Percentiles rank a stretch among this genome's conserved stretches.
Conservation (phyloP, 2,888 invertebrate genomes). For the Nephrotoma guestfalica region DNA sequence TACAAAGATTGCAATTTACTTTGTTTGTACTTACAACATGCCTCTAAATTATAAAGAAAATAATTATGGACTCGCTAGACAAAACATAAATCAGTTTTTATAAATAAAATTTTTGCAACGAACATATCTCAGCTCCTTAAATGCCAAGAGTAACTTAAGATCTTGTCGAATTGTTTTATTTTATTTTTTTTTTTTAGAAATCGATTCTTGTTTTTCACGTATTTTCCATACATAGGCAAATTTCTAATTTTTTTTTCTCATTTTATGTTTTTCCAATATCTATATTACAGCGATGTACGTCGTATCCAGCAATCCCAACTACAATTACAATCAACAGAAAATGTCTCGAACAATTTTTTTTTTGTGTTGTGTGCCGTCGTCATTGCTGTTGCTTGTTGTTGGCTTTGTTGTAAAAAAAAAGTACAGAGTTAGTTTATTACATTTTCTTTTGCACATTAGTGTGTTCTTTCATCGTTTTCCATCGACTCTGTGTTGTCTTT, state of each 20-base stretch:
- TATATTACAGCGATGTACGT: neutral
- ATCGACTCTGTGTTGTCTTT: neutral
- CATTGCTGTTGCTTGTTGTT: neutral
- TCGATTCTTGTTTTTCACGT: neutral
- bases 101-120: neutral
- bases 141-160: neutral
- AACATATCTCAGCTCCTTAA: neutral
- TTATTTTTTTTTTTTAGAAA: neutral
- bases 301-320: neutral
- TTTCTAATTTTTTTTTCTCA: neutral
- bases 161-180: neutral
- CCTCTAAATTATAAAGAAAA: neutral
- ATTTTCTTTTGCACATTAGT: neutral
- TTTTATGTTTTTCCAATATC: neutral
- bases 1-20: neutral
- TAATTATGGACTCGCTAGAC: neutral
- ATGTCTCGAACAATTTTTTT: neutral
- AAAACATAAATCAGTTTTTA: neutral
- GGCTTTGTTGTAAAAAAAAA: neutral
- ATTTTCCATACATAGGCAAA: neutral
- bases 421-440: neutral
- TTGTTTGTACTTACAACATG: neutral
- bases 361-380: neutral
- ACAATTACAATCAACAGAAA: neutral
- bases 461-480: neutral